Evolutionary conservation across 2,113 vertebrate species (phyloP).

Genomic region (Coracopsis vasa): DNA sequence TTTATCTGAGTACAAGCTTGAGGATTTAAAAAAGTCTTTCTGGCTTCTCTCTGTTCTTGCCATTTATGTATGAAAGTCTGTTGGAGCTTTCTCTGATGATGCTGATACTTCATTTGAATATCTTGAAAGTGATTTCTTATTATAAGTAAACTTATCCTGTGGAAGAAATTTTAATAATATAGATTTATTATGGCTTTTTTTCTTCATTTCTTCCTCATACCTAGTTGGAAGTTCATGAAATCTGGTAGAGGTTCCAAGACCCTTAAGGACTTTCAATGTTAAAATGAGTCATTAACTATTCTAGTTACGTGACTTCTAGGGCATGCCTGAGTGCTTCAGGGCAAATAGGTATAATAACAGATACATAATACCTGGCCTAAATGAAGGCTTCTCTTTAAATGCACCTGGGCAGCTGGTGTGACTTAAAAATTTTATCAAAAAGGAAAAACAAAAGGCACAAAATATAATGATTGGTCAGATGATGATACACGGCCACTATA

Average conservation of each 20-base stretch:
- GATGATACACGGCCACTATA: too few relatives aligned
- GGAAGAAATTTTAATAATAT: background rate
- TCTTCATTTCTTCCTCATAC: background rate
- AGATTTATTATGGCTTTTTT: background rate
- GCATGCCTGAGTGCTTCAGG: background rate
- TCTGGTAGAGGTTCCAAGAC: background rate
- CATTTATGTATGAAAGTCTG: background rate
- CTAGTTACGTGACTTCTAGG: conserved; percentile 8
- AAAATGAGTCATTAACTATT: conserved; percentile 39
- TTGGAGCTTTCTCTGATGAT: background rate
- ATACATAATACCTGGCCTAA: background rate
- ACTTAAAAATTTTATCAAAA: background rate
- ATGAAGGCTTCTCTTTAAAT: background rate
- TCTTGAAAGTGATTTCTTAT: background rate
- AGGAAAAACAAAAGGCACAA: background rate
- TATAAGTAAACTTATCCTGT: background rate
- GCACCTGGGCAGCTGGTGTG: background rate
- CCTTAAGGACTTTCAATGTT: background rate
- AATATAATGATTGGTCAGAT: background rate
- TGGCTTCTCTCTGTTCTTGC: background rate
- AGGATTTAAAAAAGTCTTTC: background rate
- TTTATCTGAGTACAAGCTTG: background rate
- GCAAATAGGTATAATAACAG: background rate
- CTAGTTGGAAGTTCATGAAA: conserved; percentile 2
- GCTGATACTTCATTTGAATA: background rate